Evolutionary conservation across 2,888 invertebrate genomes (phyloP), one percentile per base, ranked within the genome.

Genomic region (Tenthredo notha): DNA sequence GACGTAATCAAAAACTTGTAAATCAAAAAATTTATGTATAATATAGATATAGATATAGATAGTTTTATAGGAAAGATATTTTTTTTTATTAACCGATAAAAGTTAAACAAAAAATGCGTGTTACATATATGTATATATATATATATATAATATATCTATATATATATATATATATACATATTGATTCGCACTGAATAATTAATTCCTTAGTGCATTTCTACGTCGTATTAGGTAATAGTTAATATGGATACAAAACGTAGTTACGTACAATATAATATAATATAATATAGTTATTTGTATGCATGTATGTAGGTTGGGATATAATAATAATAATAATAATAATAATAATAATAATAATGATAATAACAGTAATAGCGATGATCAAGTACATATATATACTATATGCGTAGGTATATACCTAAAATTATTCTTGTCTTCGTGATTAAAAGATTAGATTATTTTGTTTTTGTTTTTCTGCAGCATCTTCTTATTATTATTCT

Each of bases 251-350:
- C 61, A 61, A 61, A 61, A 61, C 61, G 7, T 61, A 25, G 9
- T 61, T 61, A 61, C 61, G 61, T 61, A 50, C 18, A 50, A 50
- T 61, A 61, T 25, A 58, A 58, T 58, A 58, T 58, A 61, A 25
- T 61, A 61, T 61, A 21, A 21, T 33, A 2, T 33, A 33, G 18
- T 74, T 74, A 9, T 74, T 21, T 74, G 74, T 74, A 25, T 74
- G 40, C n/a, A 72, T 67, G 25, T 67, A 25, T 67, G 67, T 29
- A 67, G 33, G 12, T 67, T 67, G 61, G 61, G 9, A 61, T 61
- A 25, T 25, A 25, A 25, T 21, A 61, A 21, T 61, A 58, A 58
- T 58, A 21, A 47, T 47, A 47, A 47, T 47, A 18, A 18, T 50
- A 50, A 50, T 50, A 15, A 50, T 50, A 50, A 50, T 10, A 10